Base-by-base conservation (phyloP, 1,140 invertebrate species). In the Cephus cinctus region DNA sequence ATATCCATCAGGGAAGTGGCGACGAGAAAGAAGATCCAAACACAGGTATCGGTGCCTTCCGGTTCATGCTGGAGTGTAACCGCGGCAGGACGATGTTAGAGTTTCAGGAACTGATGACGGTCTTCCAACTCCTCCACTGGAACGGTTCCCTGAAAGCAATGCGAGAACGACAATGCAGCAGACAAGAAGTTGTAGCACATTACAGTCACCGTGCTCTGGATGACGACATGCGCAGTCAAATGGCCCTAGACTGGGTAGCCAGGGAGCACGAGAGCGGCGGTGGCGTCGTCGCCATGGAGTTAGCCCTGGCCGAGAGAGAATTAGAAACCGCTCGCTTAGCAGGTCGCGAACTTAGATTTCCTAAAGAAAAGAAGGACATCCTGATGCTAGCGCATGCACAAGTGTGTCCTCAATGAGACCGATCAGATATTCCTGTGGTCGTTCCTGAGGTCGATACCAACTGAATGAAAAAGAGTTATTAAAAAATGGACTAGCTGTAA, bases 31-130 rank as follows among this genome's bases (percentile, higher is more conserved):
- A 90, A 67, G 85, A 88, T 59, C 85, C 87, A 5, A 89, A 87
- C 56, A 88, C 86, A 6, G 93, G 93, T 11, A 94, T 96, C 44
- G 93, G 90, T 6, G 94, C 93, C 9, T 97, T 95, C 75, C 86
- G 92, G 59, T 96, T 95, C 68, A 96, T 96, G 92, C 77, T 96
- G 54, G 92, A 96, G 73, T 86, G 91, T 36, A 95, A 95, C 76
- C 90, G 90, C 63, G 92, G 92, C 0, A 83, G 92, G 35, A 96
- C 93, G 12, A 96, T 96, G 93, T 80, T 97, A 30, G 93, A 97
- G 70, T 97, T 96, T 76, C 93, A 96, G 75, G 94, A 96, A 73
- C 77, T 97, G 53, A 96, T 96, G 94, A 97, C 93, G 1, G 93
- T 96, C 3, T 96, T 97, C 73, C 93, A 96, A 74, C 79, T 97